Base-by-base conservation (phyloP, 2,888 invertebrate species). In the Agriopis aurantiaria region DNA sequence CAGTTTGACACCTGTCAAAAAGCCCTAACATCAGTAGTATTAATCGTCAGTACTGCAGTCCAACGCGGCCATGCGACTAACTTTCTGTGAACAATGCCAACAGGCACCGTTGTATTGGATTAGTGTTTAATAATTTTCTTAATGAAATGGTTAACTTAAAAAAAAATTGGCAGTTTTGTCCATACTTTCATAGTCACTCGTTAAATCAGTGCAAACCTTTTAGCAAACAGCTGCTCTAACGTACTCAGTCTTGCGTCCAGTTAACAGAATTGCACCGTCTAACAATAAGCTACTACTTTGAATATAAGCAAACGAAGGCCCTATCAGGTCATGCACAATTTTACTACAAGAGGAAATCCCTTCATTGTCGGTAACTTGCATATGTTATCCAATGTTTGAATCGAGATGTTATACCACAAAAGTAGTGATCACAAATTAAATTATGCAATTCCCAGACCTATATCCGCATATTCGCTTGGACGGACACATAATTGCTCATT, bases 401-500 rank as follows among this genome's bases (percentile, higher is more conserved):
- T 11, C 11, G 0, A 46, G 12, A 46, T 46, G 8, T 46, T 3
- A 43, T 43, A 43, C 43, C 6, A 14, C 17, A 8, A 51, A 8
- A 6, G n/a, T 8, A 17, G n/a, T 52, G 23, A 17, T 53, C 43
- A 40, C n/a, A 41, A 45, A 33, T 59, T 7, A 61, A 69, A 61
- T 40, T 59, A 55, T 52, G 51, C 65, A 55, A 11, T 7, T 41
- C n/a, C 33, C 14, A 17, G 48, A 57, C 61, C 62, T 3, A 56
- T 43, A 59, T 76, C 71, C 73, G 74, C 75, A 72, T 73, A 78
- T 72, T 68, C 68, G 65, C 75, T 72, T 86, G 87, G 87, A 87
- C 87, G 87, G 87, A 87, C 82, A 79, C 59, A 68, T 79, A 81
- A 81, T 82, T 83, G 82, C 80, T 81, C 81, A 33, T 70, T 73